Evolutionary conservation across 2,888 invertebrate species (phyloP), one percentile per base, ranked within the genome.

Genomic region (Diabrotica balteata): DNA sequence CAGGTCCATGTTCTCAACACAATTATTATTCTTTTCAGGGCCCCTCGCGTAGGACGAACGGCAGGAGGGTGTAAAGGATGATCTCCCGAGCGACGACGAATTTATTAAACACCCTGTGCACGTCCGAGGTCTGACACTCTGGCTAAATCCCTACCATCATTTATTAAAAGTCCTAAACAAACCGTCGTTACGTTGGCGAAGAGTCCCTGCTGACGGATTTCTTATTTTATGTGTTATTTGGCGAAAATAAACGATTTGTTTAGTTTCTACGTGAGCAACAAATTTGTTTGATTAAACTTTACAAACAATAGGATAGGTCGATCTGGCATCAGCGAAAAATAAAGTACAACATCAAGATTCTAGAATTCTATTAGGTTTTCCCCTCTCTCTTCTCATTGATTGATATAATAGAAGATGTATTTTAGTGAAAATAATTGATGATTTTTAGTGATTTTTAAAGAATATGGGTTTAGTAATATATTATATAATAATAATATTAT

Each of bases 121-220:
- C 69, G 69, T 72, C 60, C 69, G 60, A 57, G 67, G 63, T 65
- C 66, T 66, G 67, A 69, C 71, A 69, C 66, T 69, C 63, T 69
- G 54, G 59, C 69, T 62, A 68, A 72, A 72, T 72, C 69, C 69
- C 67, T 59, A 62, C 63, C 67, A 68, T 69, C 69, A 70, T 72
- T 70, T 72, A 72, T 72, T 72, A 72, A 67, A 66, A 69, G 69
- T 72, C 72, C 72, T 68, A 69, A 72, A 70, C 69, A 69, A 72
- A 70, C 69, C 68, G 68, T 68, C 57, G 63, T 63, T 62, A 57
- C 57, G 67, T 53, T 42, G 44, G 55, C 43, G 63, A 53, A 44
- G 57, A 47, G 53, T 52, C 64, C 45, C 58, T 22, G 62, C 50
- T 57, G 66, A 61, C 66, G 63, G 57, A 63, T 63, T 63, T 63